Evolutionary conservation across 2,888 invertebrate species (phyloP), one percentile per base, ranked within the genome.

Genomic region (Zele albiditarsus): DNA sequence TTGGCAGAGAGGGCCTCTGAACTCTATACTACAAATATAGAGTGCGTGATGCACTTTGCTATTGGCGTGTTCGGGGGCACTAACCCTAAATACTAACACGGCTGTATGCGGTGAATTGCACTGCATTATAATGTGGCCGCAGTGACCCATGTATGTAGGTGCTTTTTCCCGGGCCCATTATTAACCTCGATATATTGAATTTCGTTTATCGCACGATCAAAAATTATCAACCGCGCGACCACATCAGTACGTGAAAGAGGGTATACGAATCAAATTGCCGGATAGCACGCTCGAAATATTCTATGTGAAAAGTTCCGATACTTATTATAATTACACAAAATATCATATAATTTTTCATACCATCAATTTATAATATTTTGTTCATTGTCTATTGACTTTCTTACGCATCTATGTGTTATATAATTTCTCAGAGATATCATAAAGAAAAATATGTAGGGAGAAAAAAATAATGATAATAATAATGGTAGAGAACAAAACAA

Each of bases 31-130:
- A 20, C 33, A 42, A n/a, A 53, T 53, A 46, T 82, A 80, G 74
- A 83, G 83, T 83, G 83, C 83, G 84, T 84, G 85, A 85, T 85
- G 83, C 81, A 86, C 83, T 82, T 79, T 74, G 81, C 71, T 75
- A 82, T 73, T 86, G 80, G 86, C 86, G 86, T 87, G 86, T 77
- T 82, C 79, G 76, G 80, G 77, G 76, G 84, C 83, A 86, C 81
- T 87, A 85, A 85, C 86, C 84, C 85, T 86, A 87, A 88, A 87
- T 87, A 87, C 87, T 85, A 86, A 83, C 84, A 81, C 81, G 79
- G 78, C 68, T 74, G 71, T 81, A 75, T 80, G 81, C 82, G 79
- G 80, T 79, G 83, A 83, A 86, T 83, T 84, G 82, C 83, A 75
- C 79, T 78, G 83, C 83, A 86, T 84, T 87, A 85, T 80, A 66